Evolutionary conservation across 2,888 invertebrate species (phyloP).

Genomic region (Drepanosiphum platanoidis): DNA sequence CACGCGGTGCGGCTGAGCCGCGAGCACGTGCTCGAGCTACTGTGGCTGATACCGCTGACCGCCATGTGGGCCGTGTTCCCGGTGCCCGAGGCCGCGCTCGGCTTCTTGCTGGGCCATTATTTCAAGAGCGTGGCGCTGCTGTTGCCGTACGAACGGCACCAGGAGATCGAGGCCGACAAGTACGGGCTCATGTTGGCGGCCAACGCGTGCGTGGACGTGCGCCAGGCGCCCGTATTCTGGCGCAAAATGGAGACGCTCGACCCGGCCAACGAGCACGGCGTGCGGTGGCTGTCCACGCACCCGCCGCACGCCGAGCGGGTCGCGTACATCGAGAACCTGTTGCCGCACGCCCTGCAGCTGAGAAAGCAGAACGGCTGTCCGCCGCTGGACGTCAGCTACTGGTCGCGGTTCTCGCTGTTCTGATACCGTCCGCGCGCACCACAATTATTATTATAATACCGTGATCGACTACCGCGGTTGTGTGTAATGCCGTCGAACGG

Average conservation of each 20-base stretch:
- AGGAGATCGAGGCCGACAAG: constrained; percentile 51
- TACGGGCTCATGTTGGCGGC: constrained; percentile 52
- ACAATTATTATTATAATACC: too few species aligned
- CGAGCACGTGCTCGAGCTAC: constrained; percentile 46
- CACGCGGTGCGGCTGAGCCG: constrained; percentile 30
- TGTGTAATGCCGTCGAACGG: too few species aligned
- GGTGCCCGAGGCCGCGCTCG: constrained; percentile 42
- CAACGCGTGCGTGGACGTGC: constrained; percentile 50
- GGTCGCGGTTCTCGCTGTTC: constrained; percentile 31
- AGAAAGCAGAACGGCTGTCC: constrained; percentile 48
- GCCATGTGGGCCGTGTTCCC: constrained; percentile 44
- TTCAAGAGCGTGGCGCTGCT: constrained; percentile 32
- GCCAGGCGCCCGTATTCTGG: constrained; percentile 40
- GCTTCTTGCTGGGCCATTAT: constrained; percentile 44
- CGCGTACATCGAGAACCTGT: constrained; percentile 37
- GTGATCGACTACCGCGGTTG: too few species aligned
- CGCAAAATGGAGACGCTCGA: constrained; percentile 40
- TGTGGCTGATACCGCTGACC: constrained; percentile 15
- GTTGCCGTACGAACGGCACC: constrained; percentile 52
- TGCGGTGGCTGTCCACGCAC: constrained; percentile 50
- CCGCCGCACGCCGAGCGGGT: constrained; percentile 22
- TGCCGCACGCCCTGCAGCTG: constrained; percentile 37
- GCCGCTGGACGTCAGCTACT: constrained; percentile 6
- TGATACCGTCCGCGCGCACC: background rate
- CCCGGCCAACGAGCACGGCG: background rate